Evolutionary conservation across 1,140 invertebrate genomes (phyloP), one percentile per base, ranked within the genome.

Genomic region (Hormaphis cornu): DNA sequence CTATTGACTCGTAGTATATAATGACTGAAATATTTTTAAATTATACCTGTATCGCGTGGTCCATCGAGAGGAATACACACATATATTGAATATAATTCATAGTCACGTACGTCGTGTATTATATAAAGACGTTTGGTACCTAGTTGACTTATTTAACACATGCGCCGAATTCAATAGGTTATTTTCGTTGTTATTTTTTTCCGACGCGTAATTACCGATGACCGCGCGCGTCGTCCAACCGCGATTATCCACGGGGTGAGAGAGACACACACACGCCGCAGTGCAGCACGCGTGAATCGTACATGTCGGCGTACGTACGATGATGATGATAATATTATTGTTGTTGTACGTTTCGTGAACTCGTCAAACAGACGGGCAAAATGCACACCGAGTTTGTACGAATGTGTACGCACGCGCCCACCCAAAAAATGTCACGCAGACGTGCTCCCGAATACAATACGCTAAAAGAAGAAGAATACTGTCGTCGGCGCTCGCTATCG

Each of bases 371-470:
- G 44, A 35, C 28, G 18, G 42, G 50, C 42, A 10, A 66, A 48
- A 66, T 48, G 59, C 28, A 48, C 44, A 48, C 16, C n/a, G 24
- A 3, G 26, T 10, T 8, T n/a, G 20, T n/a, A 20, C 3, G 2
- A 1, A 26, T 6, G 28, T 8, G 12, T 22, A 48, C 0, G 7
- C 28, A 33, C 61, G 35, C 61, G 28, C 61, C 61, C 61, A 66
- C 61, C 61, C 61, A 50, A 66, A 66, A 66, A 63, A 66, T 66
- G 40, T 66, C 42, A 66, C n/a, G 61, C 42, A 50, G 44, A 66
- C 61, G 61, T 66, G 61, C 61, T 66, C 61, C 61, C 44, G 61
- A 66, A 66, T 66, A 66, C 61, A 66, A 66, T 66, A 44, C 46
- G 30, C 61, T 10, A 20, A 50, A n/a, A n/a, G n/a, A n/a, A n/a